phyloP scores from a whole-genome alignment of 2,113 vertebrate genomes.

The Tamias sibiricus region DNA sequence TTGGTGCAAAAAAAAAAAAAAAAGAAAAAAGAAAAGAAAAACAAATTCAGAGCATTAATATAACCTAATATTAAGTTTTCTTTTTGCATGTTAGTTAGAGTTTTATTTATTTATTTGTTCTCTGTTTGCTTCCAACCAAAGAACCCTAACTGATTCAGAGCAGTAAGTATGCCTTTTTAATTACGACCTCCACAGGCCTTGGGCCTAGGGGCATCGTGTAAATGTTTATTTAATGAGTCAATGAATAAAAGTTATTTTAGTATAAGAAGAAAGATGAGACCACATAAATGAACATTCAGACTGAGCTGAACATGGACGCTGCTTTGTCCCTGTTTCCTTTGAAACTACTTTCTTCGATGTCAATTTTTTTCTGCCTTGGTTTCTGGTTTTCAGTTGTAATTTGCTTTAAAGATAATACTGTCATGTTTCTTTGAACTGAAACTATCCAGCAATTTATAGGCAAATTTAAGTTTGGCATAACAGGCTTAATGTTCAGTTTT shows the following conservation, averaged over 20 bases:
- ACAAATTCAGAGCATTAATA: neutral
- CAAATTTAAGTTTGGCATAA: slow-evolving; percentile 81
- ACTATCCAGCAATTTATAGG: slow-evolving; percentile 69
- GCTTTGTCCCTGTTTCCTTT: slow-evolving; percentile 51
- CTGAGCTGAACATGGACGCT: neutral
- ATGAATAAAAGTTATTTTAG: slow-evolving; percentile 68
- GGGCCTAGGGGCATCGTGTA: slow-evolving; percentile 9
- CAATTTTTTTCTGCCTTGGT: neutral
- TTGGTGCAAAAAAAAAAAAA: neutral
- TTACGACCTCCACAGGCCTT: slow-evolving; percentile 62
- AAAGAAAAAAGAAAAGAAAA: neutral
- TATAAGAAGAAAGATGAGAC: slow-evolving; percentile 58
- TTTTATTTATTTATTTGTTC: neutral
- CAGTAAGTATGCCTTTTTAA: slow-evolving; percentile 58
- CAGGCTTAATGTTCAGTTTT: slow-evolving; percentile 73
- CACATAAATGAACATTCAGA: slow-evolving; percentile 45
- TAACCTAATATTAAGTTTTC: neutral
- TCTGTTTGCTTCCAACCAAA: slow-evolving; percentile 41
- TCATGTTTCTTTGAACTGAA: slow-evolving; percentile 75
- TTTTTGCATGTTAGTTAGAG: neutral
- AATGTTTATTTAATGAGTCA: slow-evolving; percentile 77
- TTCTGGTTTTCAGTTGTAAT: slow-evolving; percentile 67
- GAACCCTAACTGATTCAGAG: slow-evolving; percentile 5
- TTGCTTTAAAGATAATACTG: slow-evolving; percentile 74
- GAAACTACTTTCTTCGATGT: slow-evolving; percentile 19